Evolutionary conservation across 2,888 invertebrate species (phyloP), one percentile per base, ranked within the genome.

Genomic region (Tetranychus piercei): DNA sequence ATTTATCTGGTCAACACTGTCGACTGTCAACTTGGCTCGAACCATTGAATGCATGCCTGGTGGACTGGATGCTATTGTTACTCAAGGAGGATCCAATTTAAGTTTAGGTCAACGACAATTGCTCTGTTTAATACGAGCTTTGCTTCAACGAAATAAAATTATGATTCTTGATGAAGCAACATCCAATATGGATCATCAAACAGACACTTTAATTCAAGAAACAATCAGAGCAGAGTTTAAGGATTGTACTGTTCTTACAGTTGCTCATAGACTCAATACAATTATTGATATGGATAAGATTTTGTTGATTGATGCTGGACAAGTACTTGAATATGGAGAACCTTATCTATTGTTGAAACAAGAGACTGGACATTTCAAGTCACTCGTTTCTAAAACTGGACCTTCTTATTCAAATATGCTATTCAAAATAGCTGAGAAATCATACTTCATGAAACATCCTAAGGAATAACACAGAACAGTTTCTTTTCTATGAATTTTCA

Each of bases 231-330:
- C 85, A 70, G 89, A 90, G 80, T 94, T 94, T 81, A 85, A 86
- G 18, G 84, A 88, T 22, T 93, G 91, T 82, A 78, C 78, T 20
- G 90, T 83, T 8, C 78, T 83, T 77, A 90, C 88, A 72, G 89
- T 92, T 78, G 92, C 92, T 75, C 92, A 92, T 85, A 86, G 94
- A 69, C 85, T 94, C 45, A 88, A 94, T 81, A 94, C 94, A 0
- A 90, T 94, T 77, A 93, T 94, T 89, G 93, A 94, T 82, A 91
- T 91, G 0, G 91, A 93, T 83, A 86, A 89, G 76, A 89, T 93
- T 20, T 85, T 93, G 81, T 92, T 84, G 1, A 89, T 94, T 88
- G 90, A 92, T 80, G 86, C 87, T 7, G 94, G 94, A 1, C 82
- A 84, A 22, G 86, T 90, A 75, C 87, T 85, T 76, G 92, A 94